Base-by-base conservation (phyloP, 2,888 invertebrate species). In the Chirona hameri region DNA sequence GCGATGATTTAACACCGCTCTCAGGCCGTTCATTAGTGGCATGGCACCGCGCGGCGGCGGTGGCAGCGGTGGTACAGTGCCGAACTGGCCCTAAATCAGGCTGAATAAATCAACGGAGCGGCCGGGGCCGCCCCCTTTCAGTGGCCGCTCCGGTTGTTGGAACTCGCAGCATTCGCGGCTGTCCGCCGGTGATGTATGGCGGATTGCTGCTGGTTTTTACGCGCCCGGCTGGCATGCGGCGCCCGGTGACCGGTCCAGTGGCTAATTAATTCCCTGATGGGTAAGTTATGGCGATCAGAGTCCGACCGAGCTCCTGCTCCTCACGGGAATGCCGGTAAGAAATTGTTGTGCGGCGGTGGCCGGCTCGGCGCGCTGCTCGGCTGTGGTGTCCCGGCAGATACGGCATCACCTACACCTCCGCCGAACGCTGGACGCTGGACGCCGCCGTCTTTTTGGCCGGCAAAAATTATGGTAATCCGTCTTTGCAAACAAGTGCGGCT, bases 401-500 rank as follows among this genome's bases (percentile, higher is more conserved):
- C n/a, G 48, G 48, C 48, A 10, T 7, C 48, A 48, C 48, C 48
- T 48, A 48, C 48, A 48, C 48, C 48, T 12, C 9, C 48, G 48
- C 48, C 24, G 27, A n/a, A n/a, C n/a, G n/a, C n/a, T n/a, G n/a
- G n/a, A n/a, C n/a, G n/a, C n/a, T n/a, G n/a, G n/a, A n/a, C n/a
- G 31, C 18, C 39, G 39, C 1, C 31, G 21, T 18, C 39, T 76
- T 76, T 76, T 76, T 39, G 9, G 39, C 21, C 76, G 31, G 76
- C 76, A 76, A 76, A 76, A 76, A 76, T 76, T 76, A 76, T 76
- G 76, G 76, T 76, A 76, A 76, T 76, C 76, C 76, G 76, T 76
- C 76, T 76, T 76, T 76, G 76, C 76, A 76, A 76, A 76, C 76
- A 76, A 39, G 76, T 39, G 4, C 76, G 76, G 39, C 31, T 76